Percentiles rank a stretch among this genome's conserved stretches.
These are phyloP conservation scores for Mycalesis mineus DNA, from an alignment of 2,888 invertebrate genomes.

Conservation along the genomic window DNA sequence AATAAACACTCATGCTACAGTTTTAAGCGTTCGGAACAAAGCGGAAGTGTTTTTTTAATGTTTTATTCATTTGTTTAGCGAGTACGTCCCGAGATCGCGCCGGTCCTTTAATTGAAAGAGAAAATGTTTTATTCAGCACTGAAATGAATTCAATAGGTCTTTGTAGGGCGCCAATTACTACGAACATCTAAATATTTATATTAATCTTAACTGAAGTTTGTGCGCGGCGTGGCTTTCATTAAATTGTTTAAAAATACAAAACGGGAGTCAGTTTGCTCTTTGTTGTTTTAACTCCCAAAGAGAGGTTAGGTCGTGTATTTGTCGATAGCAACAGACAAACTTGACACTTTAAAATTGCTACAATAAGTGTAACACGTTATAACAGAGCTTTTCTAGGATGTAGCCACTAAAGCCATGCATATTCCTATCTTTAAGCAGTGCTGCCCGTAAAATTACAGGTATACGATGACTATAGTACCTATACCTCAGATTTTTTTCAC, in stretches of 20 bases:
- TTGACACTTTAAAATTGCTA: too few species aligned
- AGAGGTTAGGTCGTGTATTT: too few species aligned
- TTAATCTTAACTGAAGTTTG: background rate
- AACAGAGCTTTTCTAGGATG: too few species aligned
- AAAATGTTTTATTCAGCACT: constrained; percentile 25
- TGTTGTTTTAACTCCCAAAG: too few species aligned
- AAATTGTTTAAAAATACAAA: background rate
- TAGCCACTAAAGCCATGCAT: too few species aligned
- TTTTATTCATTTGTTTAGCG: constrained; percentile 20
- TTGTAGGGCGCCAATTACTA: constrained; percentile 18
- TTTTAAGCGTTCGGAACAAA: background rate
- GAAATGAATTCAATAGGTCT: constrained; percentile 20
- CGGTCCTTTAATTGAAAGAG: constrained; percentile 22
- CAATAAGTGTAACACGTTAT: too few species aligned
- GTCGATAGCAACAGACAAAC: too few species aligned
- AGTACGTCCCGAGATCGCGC: constrained; percentile 15
- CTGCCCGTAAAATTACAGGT: too few species aligned
- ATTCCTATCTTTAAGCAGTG: too few species aligned
- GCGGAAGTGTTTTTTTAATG: constrained; percentile 3
- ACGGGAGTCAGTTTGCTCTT: too few species aligned
- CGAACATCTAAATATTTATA: constrained; percentile 4
- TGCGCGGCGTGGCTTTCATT: background rate
- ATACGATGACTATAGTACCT: too few species aligned
- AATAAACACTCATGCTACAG: background rate
- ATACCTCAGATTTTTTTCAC: too few species aligned